Base-by-base conservation (phyloP, 2,888 invertebrate species). In the Ecdyonurus torrentis region DNA sequence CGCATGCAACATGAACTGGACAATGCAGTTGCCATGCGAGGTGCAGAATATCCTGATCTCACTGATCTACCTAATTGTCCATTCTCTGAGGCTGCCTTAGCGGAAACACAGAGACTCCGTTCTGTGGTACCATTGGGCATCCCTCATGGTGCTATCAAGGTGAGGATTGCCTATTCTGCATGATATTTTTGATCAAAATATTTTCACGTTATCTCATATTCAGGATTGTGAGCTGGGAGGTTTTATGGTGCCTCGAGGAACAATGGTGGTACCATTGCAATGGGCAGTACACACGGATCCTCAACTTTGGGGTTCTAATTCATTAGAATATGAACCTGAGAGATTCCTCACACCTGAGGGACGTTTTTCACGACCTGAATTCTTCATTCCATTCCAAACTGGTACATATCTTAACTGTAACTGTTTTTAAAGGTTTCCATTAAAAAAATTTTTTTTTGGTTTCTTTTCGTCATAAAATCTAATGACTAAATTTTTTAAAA, bases 111-210 rank as follows among this genome's bases (percentile, higher is more conserved):
- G 72, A 79, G 93, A 61, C 82, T 91, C 53, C 78, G 90, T 24
- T 83, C 87, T 0, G 87, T 89, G 2, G 86, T 89, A 1, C 91
- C 92, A 0, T 76, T 89, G 25, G 92, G 93, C 2, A 86, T 92
- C 67, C 91, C 93, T 5, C 92, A 92, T 72, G 90, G 91, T 53
- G 82, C 86, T 2, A 70, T 77, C 0, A 74, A 80, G 69, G 83
- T 80, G 60, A 68, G 66, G 64, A 22, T 2, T 19, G 15, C 22
- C 2, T 2, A 15, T n/a, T 25, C 15, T n/a, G n/a, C n/a, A n/a
- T n/a, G n/a, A n/a, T n/a, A n/a, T n/a, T n/a, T n/a, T n/a, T n/a
- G n/a, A n/a, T n/a, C n/a, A n/a, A n/a, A n/a, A n/a, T n/a, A n/a
- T n/a, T n/a, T n/a, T n/a, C n/a, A n/a, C n/a, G n/a, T n/a, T n/a